Conservation (phyloP, 2,888 invertebrate species). For the Spilosoma lubricipeda region DNA sequence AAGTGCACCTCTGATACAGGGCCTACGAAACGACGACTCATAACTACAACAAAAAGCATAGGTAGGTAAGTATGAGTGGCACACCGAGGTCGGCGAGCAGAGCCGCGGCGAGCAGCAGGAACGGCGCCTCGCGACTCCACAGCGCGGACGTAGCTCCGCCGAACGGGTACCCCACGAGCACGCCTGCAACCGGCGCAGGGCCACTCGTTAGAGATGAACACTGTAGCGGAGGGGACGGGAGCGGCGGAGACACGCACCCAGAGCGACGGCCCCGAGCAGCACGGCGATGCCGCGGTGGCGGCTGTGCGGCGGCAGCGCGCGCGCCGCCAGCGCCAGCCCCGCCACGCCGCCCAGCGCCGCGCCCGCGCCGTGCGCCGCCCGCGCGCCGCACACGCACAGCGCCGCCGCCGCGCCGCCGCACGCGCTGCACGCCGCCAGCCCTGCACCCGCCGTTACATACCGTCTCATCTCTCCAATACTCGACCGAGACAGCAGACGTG, state of each 20-base stretch:
- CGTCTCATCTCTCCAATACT: too few species aligned
- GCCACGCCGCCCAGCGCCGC: slow-evolving; percentile 72
- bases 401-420: slow-evolving; percentile 48
- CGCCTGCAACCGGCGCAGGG: slow-evolving; percentile 60
- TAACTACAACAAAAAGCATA: background rate
- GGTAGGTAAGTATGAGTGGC: background rate
- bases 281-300: slow-evolving; percentile 64
- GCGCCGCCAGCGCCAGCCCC: slow-evolving; percentile 70
- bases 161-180: slow-evolving; percentile 79
- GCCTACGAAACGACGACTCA: too few species aligned
- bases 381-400: slow-evolving; percentile 59
- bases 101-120: slow-evolving; percentile 68
- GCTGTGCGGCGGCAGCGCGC: slow-evolving; percentile 53
- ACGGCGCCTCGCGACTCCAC: slow-evolving; percentile 73
- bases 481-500: too few species aligned
- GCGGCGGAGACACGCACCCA: slow-evolving; percentile 55
- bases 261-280: slow-evolving; percentile 76
- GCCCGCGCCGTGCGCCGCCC: slow-evolving; percentile 70
- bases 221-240: accelerated
- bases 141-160: slow-evolving; percentile 73
- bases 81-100: slow-evolving; percentile 68
- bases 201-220: background rate
- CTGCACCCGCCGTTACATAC: too few species aligned
- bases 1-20: background rate
- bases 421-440: slow-evolving; percentile 40